Percentiles rank a stretch among this genome's conserved stretches.
These are phyloP conservation scores for Drosophila mauritiana DNA, from an alignment of 1,140 invertebrate genomes.

Conservation along the genomic window DNA sequence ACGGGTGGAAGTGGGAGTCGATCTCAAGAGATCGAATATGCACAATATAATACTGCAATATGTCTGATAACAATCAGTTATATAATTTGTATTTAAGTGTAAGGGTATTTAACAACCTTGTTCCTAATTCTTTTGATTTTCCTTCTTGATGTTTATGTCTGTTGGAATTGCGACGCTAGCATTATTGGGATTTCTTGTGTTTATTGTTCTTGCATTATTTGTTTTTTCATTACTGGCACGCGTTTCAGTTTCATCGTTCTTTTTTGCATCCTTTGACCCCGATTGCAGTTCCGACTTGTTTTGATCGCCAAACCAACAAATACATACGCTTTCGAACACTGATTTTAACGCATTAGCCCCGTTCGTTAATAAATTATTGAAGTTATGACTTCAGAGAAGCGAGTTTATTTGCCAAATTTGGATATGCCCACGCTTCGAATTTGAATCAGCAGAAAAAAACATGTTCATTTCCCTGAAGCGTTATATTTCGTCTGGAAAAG, in stretches of 20 bases:
- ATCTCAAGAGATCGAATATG: neutral
- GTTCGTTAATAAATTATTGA: neutral
- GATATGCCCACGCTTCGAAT: constrained; percentile 35
- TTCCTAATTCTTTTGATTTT: constrained; percentile 7
- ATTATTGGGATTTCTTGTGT: constrained; percentile 42
- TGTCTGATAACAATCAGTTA: no score
- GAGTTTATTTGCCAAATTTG: constrained; percentile 30
- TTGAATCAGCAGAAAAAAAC: constrained; percentile 5
- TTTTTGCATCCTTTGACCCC: constrained; percentile 28
- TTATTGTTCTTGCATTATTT: constrained; percentile 23
- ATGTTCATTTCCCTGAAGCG: constrained; percentile 24
- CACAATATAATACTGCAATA: no score
- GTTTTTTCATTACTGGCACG: constrained; percentile 30
- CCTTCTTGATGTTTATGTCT: constrained; percentile 13
- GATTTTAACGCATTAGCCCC: neutral
- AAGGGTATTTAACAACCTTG: constrained; percentile 1
- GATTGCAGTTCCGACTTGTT: constrained; percentile 4
- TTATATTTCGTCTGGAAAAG: constrained; percentile 13
- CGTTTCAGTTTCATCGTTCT: constrained; percentile 14
- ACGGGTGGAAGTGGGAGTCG: no score
- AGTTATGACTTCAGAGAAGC: constrained; percentile 9
- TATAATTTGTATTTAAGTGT: no score
- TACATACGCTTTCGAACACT: neutral
- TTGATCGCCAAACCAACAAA: constrained; percentile 1
- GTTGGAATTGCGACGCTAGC: constrained; percentile 35